Evolutionary conservation across 2,113 vertebrate genomes (phyloP), one percentile per base, ranked within the genome.

Genomic region (Aspidoscelis tigris): DNA sequence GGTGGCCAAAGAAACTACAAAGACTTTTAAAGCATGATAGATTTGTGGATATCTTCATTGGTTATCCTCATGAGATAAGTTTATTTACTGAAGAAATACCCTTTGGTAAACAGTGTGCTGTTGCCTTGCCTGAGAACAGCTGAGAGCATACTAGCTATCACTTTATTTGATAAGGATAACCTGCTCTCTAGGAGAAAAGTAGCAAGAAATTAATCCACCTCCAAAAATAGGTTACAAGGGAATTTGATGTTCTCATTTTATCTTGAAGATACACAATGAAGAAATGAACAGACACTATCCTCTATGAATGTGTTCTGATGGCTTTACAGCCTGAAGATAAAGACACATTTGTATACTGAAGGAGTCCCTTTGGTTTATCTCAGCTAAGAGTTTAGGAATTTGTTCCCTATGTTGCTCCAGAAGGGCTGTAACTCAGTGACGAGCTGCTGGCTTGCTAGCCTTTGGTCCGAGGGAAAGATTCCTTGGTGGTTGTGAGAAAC

Each of bases 191-290:
- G 84, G 70, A 22, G 44, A 85, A 41, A 61, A 88, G 78, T 9
- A 71, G 21, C 26, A 14, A 72, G 24, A 26, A 14, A 75, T 11
- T 70, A 72, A 55, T 81, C 44, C 20, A 73, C 55, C 55, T 10
- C 21, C 53, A 77, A 24, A 43, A 78, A 55, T 77, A 74, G 33
- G 53, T 1, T 24, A 2, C 5, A 26, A 1, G 20, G 2, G 43
- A 39, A 80, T 76, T 78, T 86, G 18, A 20, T 66, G 7, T 74
- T 79, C 58, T 33, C 74, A 78, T 83, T 86, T 83, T 78, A 75
- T 81, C 70, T 74, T 65, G 47, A 79, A 79, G 61, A 74, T 53
- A 79, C 33, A 81, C 69, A 73, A 78, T 80, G 2, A 87, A 1
- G 0, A 78, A 82, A 85, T 2, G 11, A 74, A 75, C 69, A 61